Conservation (phyloP, 1,140 invertebrate genomes). For the Drosophila insularis region DNA sequence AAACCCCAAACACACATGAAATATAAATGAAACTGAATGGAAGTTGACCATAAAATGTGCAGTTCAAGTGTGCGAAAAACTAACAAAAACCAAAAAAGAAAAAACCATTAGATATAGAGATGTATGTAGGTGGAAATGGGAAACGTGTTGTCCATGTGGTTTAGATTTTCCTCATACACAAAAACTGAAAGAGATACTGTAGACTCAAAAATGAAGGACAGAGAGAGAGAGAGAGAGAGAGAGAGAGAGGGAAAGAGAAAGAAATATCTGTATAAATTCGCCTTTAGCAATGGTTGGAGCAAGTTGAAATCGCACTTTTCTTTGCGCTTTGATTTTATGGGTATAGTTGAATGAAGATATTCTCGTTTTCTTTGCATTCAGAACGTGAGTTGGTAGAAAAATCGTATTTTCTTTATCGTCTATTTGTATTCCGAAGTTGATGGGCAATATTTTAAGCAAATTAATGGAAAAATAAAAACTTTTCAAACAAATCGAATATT, state of each 20-base stretch:
- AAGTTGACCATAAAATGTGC: slow-evolving; percentile 66
- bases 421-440: neutral
- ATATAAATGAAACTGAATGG: slow-evolving; percentile 58
- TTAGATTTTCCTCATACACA: slow-evolving; percentile 11
- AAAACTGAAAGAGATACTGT: neutral
- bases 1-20: slow-evolving; percentile 53
- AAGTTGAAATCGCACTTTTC: slow-evolving; percentile 3
- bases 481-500: no score
- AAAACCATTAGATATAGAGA: slow-evolving; percentile 26
- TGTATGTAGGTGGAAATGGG: slow-evolving; percentile 28
- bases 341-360: slow-evolving; percentile 43
- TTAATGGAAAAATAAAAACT: neutral
- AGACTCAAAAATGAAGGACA: neutral
- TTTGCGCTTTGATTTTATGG: slow-evolving; percentile 55
- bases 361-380: neutral
- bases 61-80: slow-evolving; percentile 27
- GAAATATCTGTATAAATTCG: neutral
- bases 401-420: neutral
- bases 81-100: slow-evolving; percentile 30
- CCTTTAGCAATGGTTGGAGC: neutral
- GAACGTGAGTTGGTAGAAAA: slow-evolving; percentile 26
- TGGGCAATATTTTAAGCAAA: neutral
- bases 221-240: no score
- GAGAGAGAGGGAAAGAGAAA: no score
- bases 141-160: slow-evolving; percentile 64